Evolutionary conservation across 2,797 vertebrate genomes (phyloP).

Genomic region (Pangasius larnaudii): DNA sequence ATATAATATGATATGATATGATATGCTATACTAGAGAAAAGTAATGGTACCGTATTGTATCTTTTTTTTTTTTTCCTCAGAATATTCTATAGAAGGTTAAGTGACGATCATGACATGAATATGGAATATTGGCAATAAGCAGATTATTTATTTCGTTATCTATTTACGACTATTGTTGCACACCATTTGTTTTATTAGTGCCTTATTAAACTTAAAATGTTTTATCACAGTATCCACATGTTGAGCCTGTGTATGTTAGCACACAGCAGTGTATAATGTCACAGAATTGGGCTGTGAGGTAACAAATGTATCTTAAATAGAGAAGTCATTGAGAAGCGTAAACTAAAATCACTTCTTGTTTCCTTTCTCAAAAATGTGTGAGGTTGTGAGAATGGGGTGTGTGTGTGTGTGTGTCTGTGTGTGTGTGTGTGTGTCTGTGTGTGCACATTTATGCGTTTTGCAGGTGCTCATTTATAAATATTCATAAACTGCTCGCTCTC

Average conservation of each 20-base stretch:
- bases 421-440: not conserved
- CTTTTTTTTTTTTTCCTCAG: not conserved
- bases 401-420: not conserved
- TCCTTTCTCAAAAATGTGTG: slow-evolving; percentile 18
- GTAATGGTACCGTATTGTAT: not conserved
- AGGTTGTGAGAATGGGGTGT: slow-evolving; percentile 23
- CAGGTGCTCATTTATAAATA: slow-evolving; percentile 39
- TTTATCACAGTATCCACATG: not conserved
- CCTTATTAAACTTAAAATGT: not conserved
- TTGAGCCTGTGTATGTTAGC: not conserved
- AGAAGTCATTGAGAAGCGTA: slow-evolving; percentile 22
- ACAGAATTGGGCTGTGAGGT: not conserved
- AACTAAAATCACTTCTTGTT: slow-evolving; percentile 30
- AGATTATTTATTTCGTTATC: not conserved
- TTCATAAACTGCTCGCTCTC: not conserved
- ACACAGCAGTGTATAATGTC: not conserved
- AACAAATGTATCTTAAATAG: slow-evolving; percentile 3
- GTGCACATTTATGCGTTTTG: slow-evolving; percentile 14
- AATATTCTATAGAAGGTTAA: not conserved
- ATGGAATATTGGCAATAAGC: not conserved
- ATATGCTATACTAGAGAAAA: not conserved
- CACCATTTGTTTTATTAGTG: not conserved
- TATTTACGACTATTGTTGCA: not conserved
- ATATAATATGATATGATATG: too few relatives aligned
- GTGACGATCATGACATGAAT: not conserved